Evolutionary conservation across 2,113 vertebrate genomes (phyloP), one percentile per base, ranked within the genome.

Genomic region (Amblyornis subalaris): DNA sequence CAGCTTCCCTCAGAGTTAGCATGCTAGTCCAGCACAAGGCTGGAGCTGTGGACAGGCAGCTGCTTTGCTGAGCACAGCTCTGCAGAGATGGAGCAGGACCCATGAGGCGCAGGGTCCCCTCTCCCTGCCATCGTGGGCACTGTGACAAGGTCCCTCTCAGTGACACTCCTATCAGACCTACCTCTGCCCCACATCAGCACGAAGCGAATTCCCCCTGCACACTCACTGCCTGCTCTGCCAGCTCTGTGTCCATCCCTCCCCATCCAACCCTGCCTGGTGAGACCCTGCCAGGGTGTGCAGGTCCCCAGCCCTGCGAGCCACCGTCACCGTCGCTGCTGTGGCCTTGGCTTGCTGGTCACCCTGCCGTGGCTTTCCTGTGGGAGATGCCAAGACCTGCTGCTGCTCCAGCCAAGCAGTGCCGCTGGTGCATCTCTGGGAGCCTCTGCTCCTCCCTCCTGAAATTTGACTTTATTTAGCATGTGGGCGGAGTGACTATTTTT

Each of bases 401-500:
- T 88, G 71, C 60, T 93, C 40, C 26, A 74, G 84, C 44, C 6
- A 1, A 33, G 50, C 71, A 61, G 25, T n/a, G 44, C 48, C 55
- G 75, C 7, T 16, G 45, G 6, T 70, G 87, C 55, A 35, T 77
- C 55, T 57, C 67, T 3, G 31, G 33, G 35, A 89, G 64, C 35
- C 31, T 85, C 87, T 95, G 88, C 47, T 80, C 89, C 88, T 83
- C 81, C 77, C 64, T 89, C 35, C 62, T 51, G 71, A 80, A 94
- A 64, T 93, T 74, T 94, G 50, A 40, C 85, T 95, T 91, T 42
- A 21, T 85, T 94, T 60, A 76, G 74, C 62, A n/a, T 6, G 91
- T 91, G 62, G 95, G 91, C 1, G 62, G 88, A 58, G 60, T 62
- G 71, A 89, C 94, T 95, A 95, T 94, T 96, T 95, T 94, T 96